A percentile compares a stretch with the other conserved stretches of the same genome.
These are phyloP conservation scores for Psephotus haematonotus DNA, from an alignment of 2,113 vertebrate genomes.

Conservation along the genomic window DNA sequence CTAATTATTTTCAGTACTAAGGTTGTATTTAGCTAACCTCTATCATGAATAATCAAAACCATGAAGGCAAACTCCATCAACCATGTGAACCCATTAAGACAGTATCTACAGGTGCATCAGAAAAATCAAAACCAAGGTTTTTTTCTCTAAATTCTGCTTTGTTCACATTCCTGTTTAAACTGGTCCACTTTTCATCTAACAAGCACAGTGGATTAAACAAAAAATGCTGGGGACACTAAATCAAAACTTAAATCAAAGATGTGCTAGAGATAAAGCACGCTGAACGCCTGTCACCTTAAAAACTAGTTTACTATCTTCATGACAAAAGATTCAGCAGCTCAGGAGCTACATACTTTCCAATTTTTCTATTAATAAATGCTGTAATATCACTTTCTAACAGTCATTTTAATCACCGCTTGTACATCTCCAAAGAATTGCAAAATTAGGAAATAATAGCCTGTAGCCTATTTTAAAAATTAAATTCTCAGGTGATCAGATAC, in stretches of 20 bases:
- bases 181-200: neutral
- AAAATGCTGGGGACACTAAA: neutral
- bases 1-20: neutral
- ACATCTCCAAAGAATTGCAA: constrained; percentile 40
- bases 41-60: neutral
- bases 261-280: neutral
- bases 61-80: neutral
- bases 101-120: neutral
- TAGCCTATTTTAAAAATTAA: constrained; percentile 62
- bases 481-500: constrained; percentile 54
- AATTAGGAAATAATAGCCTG: constrained; percentile 56
- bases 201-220: neutral
- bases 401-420: constrained; percentile 57
- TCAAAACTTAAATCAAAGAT: neutral
- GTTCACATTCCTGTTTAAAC: neutral
- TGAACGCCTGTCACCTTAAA: neutral
- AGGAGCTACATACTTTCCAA: neutral
- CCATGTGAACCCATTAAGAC: neutral
- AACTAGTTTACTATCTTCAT: neutral
- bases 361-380: constrained; percentile 53
- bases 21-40: neutral
- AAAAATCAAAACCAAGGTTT: neutral
- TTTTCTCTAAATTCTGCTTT: neutral
- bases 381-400: constrained; percentile 8
- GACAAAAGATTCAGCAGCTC: neutral